Base-by-base conservation (phyloP, 92 coral and sea anemone species). In the Virgularia gustaviana region DNA sequence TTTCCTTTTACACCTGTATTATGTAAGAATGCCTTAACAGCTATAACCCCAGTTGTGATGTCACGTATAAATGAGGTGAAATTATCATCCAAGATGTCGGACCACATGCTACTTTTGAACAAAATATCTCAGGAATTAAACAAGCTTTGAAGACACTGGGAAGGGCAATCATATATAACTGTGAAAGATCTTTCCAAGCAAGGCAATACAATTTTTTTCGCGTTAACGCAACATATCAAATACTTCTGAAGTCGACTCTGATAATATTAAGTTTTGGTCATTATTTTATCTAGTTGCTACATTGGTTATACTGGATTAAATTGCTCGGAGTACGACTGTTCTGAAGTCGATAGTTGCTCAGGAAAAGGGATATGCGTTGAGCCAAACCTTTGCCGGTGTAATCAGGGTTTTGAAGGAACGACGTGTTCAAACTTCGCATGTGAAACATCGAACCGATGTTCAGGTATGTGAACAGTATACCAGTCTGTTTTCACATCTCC, bases 371-470 rank as follows among this genome's bases (percentile, higher is more conserved):
- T 24, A 32, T 87, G 91, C 37, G 6, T 70, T 4, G 89, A 87
- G 43, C 83, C 91, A 28, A 73, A 60, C 71, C 70, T 87, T 5
- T 87, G 91, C 54, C 53, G 80, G 58, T 87, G 91, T 45, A 76
- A 84, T 37, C 12, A 52, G 12, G 91, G 91, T 2, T 87, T 70
- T 55, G 77, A 66, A 51, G 91, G 88, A 30, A 20, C 62, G 0
- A 83, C 76, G 76, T 87, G 91, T 49, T 67, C 88, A 30, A 87
- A 80, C 29, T 66, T 32, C 34, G 79, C 91, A 0, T 87, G 91
- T 49, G 78, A 87, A 58, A 71, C 41, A 13, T 45, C 83, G 32
- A 87, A 87, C 43, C 81, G 78, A 47, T 87, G 91, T 23, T 87
- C 91, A 72, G 88, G 92, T 87, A 49, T 71, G 73, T 19, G 1